Evolutionary conservation across 2,888 invertebrate species (phyloP).

Genomic region (Amiota communis): DNA sequence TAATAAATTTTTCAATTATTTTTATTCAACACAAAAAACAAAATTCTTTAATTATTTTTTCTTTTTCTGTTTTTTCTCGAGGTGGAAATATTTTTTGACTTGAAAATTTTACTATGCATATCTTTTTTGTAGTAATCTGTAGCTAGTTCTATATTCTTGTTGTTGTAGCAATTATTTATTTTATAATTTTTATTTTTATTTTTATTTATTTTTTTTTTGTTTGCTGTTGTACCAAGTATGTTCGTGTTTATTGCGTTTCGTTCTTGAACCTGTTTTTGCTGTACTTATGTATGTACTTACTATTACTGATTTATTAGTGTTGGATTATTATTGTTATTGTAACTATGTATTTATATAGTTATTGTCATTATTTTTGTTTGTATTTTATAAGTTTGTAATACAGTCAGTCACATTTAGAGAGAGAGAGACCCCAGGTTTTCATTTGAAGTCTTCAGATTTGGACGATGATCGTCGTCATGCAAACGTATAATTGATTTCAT

Average conservation of each 20-base stretch:
- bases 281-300: constrained; percentile 1
- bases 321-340: neutral
- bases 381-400: neutral
- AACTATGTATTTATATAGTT: neutral
- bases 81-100: no score
- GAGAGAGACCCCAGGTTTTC: neutral
- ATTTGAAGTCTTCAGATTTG: neutral
- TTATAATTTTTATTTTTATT: no score
- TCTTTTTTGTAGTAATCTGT: no score
- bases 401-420: no score
- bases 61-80: neutral
- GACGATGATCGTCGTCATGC: no score
- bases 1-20: no score
- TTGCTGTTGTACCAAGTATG: neutral
- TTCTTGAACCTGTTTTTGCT: constrained; percentile 20
- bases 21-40: no score
- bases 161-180: no score
- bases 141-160: no score
- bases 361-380: neutral
- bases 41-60: neutral
- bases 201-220: no score
- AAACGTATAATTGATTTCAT: neutral
- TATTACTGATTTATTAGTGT: neutral
- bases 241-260: constrained; percentile 14
- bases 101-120: no score